Base-by-base conservation (phyloP, 1,140 invertebrate genomes). In the Plutomurus gul region DNA sequence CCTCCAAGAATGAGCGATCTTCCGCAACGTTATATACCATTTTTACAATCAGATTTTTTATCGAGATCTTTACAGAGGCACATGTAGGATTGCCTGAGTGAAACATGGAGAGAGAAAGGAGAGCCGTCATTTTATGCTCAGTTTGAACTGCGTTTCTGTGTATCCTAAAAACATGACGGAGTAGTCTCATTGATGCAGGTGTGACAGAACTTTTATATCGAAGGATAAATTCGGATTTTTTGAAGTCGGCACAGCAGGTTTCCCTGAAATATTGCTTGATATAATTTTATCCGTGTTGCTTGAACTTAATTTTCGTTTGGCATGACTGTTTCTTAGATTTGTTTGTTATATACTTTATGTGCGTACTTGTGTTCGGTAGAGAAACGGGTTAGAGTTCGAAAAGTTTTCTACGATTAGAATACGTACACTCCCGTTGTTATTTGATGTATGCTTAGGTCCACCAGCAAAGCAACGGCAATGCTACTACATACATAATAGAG, bases 201-300 rank as follows among this genome's bases (percentile, higher is more conserved):
- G 22, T 65, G 47, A 11, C 47, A 22, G 56, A n/a, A n/a, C n/a
- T 65, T 30, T 65, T 33, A 30, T 65, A 25, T 65, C 56, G 56
- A 30, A 33, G 36, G 56, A 65, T 65, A 65, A 65, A 65, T 33
- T 30, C 56, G 36, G 56, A 65, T 65, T 65, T 65, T 30, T 65
- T n/a, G 20, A 65, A 65, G 56, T 65, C 36, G 18, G 56, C 30
- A 65, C 27, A 33, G n/a, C 30, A 30, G 27, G 16, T 65, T 25
- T 33, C 22, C 56, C 56, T 65, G 16, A 27, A 18, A 20, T 47
- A 65, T n/a, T n/a, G n/a, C n/a, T n/a, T n/a, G 25, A n/a, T 30
- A 65, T 65, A 65, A 65, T 16, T 65, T 65, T 65, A 65, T 65
- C 56, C 27, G 16, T 65, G 30, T n/a, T 65, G n/a, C 27, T 30